Evolutionary conservation across 2,888 invertebrate species (phyloP), one percentile per base, ranked within the genome.

Genomic region (Ennomos quercinarius): DNA sequence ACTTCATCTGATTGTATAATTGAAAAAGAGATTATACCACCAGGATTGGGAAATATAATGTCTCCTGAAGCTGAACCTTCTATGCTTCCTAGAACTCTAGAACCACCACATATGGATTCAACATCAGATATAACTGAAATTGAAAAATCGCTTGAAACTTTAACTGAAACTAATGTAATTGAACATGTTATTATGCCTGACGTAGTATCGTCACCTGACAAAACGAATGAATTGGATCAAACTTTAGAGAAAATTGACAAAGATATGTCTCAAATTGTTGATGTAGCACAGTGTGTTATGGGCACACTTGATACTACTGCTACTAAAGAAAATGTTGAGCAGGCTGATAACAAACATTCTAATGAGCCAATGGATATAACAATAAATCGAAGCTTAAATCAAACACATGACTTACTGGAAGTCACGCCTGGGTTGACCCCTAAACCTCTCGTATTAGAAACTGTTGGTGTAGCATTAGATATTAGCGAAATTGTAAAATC

Each of bases 381-480:
- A 27, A 70, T 67, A 58, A 72, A 64, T 71, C 57, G 67, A 38
- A 43, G 11, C 8, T 46, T 63, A 10, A 61, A 62, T 55, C 61
- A 61, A 57, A 57, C 52, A 36, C 63, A 67, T 11, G 64, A 60
- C 13, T 65, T 76, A 34, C 74, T 78, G 54, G n/a, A n/a, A n/a
- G 73, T 27, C 27, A 27, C 27, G 6, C 6, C 27, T 27, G 27
- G 27, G 27, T 27, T 27, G 27, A 27, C 27, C 27, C 27, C 27
- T 27, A 27, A 27, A 27, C 6, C 27, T 27, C 27, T 6, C 27
- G 27, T 4, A 27, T 27, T 6, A 3, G 3, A 6, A 27, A 27
- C 27, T 27, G 5, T 6, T 6, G 6, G 5, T 27, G 27, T 6
- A 27, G 6, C 27, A 27, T 27, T 27, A 27, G 6, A 27, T 27